A percentile compares a stretch with the other conserved stretches of the same genome.
phyloP scores from a whole-genome alignment of 2,113 vertebrate genomes.

The Turnix velox region DNA sequence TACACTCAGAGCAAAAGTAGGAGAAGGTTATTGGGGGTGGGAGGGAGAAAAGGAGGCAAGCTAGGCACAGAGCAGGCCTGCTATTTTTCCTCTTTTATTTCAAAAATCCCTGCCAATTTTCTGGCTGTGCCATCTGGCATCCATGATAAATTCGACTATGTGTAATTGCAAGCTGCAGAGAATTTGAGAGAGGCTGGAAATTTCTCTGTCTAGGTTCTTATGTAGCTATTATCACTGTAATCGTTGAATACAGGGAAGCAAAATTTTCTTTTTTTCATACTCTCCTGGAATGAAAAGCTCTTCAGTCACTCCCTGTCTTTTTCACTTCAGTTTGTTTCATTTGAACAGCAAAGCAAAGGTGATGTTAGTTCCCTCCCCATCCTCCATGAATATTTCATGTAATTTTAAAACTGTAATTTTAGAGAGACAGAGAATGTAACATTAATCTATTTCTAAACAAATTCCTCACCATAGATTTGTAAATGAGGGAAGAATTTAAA shows the following conservation, averaged over 20 bases:
- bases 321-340: neutral
- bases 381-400: slow-evolving; percentile 60
- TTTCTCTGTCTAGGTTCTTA: slow-evolving; percentile 47
- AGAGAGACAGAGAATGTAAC: neutral
- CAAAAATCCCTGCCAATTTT: slow-evolving; percentile 42
- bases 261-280: neutral
- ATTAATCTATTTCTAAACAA: slow-evolving; percentile 40
- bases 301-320: neutral
- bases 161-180: slow-evolving; percentile 61
- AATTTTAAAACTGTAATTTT: slow-evolving; percentile 42
- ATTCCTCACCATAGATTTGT: neutral
- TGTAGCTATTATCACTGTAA: slow-evolving; percentile 38
- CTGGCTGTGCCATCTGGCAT: slow-evolving; percentile 58
- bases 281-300: slow-evolving; percentile 10
- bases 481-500: slow-evolving; percentile 11
- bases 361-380: neutral
- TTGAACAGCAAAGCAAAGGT: slow-evolving; percentile 24
- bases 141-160: slow-evolving; percentile 46
- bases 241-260: slow-evolving; percentile 31
- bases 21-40: slow-evolving; percentile 20
- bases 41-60: slow-evolving; percentile 20
- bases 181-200: slow-evolving; percentile 59
- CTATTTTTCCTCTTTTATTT: slow-evolving; percentile 58
- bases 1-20: neutral
- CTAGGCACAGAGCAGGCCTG: neutral